Conservation (phyloP, 1,140 invertebrate genomes). For the Euschistus heros region DNA sequence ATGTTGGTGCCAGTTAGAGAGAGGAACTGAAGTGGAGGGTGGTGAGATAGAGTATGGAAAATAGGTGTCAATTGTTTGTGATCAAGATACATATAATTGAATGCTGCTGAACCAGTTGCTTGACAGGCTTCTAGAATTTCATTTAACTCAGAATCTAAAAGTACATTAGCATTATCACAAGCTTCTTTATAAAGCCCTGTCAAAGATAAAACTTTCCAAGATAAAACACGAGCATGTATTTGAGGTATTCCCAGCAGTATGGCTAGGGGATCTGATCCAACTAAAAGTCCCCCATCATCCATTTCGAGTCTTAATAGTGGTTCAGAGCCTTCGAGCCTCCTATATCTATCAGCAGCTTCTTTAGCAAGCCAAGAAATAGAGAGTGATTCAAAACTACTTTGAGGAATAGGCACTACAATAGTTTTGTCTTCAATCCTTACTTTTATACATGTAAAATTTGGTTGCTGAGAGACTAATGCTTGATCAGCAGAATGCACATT, state of each 20-base stretch:
- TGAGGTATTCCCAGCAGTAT: constrained; percentile 44
- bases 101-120: constrained; percentile 2
- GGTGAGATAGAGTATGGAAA: constrained; percentile 10
- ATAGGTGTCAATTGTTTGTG: not conserved
- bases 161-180: constrained; percentile 41
- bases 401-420: constrained; percentile 28
- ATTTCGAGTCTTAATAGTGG: constrained; percentile 52
- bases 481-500: not conserved
- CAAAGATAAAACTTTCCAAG: constrained; percentile 50
- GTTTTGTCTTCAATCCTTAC: constrained; percentile 29
- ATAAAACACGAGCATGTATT: constrained; percentile 43
- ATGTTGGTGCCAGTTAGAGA: constrained; percentile 1
- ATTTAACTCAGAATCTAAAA: not conserved
- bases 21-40: constrained; percentile 2
- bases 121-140: constrained; percentile 14
- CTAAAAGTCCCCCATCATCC: constrained; percentile 51
- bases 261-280: constrained; percentile 47
- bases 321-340: constrained; percentile 52
- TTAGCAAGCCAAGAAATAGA: constrained; percentile 49
- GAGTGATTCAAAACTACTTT: constrained; percentile 14
- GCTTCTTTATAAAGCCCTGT: constrained; percentile 51
- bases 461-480: not conserved
- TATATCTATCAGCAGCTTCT: constrained; percentile 56
- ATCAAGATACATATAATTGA: constrained; percentile 12
- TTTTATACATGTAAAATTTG: constrained; percentile 24